Evolutionary conservation across 2,797 vertebrate genomes (phyloP).

Genomic region (Crypturellus tataupa): DNA sequence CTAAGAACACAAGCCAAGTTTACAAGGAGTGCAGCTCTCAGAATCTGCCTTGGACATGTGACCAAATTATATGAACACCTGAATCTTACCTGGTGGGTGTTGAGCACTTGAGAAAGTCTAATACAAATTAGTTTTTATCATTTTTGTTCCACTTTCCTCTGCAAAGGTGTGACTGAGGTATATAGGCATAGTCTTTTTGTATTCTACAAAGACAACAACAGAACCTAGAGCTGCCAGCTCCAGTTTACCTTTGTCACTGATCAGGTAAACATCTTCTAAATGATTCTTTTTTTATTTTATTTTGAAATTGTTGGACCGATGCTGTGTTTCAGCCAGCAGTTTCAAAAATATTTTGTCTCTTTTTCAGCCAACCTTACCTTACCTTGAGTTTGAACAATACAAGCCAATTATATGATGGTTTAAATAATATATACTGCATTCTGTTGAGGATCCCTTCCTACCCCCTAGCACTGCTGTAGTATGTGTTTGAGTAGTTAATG

Average conservation of each 20-base stretch:
- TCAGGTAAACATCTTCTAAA: neutral
- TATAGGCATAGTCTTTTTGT: neutral
- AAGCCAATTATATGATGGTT: neutral
- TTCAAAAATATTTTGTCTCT: neutral
- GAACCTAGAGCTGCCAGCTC: neutral
- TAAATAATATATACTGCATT: neutral
- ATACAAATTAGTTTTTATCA: neutral
- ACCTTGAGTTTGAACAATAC: neutral
- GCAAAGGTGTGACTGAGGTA: neutral
- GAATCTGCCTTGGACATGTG: neutral
- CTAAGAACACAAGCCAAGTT: neutral
- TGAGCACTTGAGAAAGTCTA: accelerated
- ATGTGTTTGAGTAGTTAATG: slow-evolving; percentile 1
- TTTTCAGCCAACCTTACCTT: neutral
- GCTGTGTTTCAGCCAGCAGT: neutral
- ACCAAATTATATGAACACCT: neutral
- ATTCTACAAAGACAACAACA: neutral
- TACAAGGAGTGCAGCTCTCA: neutral
- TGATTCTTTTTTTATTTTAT: no score
- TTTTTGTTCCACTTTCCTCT: neutral
- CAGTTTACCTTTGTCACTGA: neutral
- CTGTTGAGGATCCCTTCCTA: neutral
- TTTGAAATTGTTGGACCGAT: no score
- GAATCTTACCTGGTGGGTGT: neutral
- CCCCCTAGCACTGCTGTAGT: neutral